A percentile compares a stretch with the other conserved stretches of the same genome.
These are phyloP conservation scores for Linhomoeus sp. DNA, from an alignment of 2,888 invertebrate genomes.

Conservation along the genomic window DNA sequence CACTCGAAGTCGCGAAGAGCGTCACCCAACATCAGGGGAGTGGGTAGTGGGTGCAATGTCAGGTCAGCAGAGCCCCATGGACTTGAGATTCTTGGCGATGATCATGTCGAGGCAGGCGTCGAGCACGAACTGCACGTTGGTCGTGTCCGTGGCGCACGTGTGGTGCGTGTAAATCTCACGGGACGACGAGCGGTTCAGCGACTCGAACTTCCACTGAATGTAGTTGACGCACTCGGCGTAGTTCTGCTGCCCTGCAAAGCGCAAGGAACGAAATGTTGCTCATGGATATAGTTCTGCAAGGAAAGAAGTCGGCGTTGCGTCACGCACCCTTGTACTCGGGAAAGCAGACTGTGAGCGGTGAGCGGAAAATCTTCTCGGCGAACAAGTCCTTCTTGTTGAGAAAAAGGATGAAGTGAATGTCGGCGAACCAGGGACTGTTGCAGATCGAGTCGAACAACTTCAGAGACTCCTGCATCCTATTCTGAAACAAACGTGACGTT, in stretches of 20 bases:
- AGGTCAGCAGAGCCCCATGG: conserved; percentile 65
- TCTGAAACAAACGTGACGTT: conserved; percentile 41
- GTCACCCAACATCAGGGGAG: too few species aligned
- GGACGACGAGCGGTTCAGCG: conserved; percentile 52
- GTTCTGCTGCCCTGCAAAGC: conserved; percentile 16
- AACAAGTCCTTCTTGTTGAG: conserved; percentile 99
- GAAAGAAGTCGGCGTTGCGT: too few species aligned
- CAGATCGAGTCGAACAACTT: conserved; percentile 99
- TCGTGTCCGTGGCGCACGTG: conserved; percentile 99
- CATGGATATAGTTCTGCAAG: background rate
- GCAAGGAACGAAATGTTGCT: too few species aligned
- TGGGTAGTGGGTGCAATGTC: too few species aligned
- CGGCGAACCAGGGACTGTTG: conserved; percentile 99
- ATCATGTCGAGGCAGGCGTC: conserved; percentile 99
- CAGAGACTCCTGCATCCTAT: conserved; percentile 99
- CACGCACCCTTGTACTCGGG: conserved; percentile 83
- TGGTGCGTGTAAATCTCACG: conserved; percentile 99
- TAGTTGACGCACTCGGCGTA: conserved; percentile 28
- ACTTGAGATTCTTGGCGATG: conserved; percentile 96
- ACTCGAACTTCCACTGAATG: conserved; percentile 28
- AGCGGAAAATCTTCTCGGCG: conserved; percentile 97
- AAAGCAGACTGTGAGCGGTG: conserved; percentile 96
- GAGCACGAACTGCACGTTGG: conserved; percentile 99
- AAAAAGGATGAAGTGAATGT: conserved; percentile 98
- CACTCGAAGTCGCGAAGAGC: too few species aligned